phyloP scores from a whole-genome alignment of 30 jellyfish, hydroid and myxozoan species.

The Turritopsis dohrnii region DNA sequence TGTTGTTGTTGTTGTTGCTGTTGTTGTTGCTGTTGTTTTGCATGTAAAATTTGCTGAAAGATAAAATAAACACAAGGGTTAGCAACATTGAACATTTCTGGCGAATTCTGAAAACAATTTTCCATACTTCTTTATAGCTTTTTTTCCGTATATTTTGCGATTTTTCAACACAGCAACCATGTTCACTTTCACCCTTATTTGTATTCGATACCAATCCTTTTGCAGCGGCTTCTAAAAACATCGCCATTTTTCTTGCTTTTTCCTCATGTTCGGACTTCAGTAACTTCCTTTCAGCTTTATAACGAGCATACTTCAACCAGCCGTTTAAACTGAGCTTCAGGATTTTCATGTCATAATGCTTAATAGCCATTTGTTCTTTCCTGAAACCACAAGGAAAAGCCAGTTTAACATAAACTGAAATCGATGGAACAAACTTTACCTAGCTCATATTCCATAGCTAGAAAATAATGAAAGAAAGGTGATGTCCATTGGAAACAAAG shows the following conservation, averaged over 20 bases:
- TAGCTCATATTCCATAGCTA: no score
- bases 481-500: no score
- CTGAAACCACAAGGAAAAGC: slow-evolving; percentile 22
- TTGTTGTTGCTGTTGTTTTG: not conserved
- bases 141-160: not conserved
- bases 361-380: slow-evolving; percentile 75
- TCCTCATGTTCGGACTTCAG: slow-evolving; percentile 48
- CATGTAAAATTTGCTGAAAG: not conserved
- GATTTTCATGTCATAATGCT: slow-evolving; percentile 35
- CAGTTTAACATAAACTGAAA: not conserved
- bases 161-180: not conserved
- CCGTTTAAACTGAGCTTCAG: slow-evolving; percentile 36
- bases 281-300: slow-evolving; percentile 32
- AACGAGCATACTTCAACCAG: slow-evolving; percentile 60
- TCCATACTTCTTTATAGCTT: not conserved
- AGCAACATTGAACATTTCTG: not conserved
- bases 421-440: no score
- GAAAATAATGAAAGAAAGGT: no score
- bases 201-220: slow-evolving; percentile 35
- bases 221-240: slow-evolving; percentile 77
- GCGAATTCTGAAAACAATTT: not conserved
- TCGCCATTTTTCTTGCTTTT: slow-evolving; percentile 71
- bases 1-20: not conserved
- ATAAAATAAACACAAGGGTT: not conserved
- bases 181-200: not conserved